Conservation (phyloP, 2,797 vertebrate genomes). For the Euphonia xanthogaster region DNA sequence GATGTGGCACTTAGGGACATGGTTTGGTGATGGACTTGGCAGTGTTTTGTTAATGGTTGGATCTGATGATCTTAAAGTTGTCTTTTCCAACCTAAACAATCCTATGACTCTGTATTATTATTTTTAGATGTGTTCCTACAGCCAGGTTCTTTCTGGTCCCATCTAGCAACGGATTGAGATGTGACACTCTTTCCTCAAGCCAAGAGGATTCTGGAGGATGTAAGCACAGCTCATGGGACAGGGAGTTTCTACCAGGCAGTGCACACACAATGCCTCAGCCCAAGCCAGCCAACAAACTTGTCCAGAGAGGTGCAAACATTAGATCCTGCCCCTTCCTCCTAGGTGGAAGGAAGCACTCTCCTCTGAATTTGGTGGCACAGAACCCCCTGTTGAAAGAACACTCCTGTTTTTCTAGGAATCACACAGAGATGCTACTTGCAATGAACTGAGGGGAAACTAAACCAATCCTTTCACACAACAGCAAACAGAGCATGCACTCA, state of each 20-base stretch:
- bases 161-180: neutral
- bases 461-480: neutral
- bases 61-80: neutral
- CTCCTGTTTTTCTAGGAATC: neutral
- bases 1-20: neutral
- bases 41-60: neutral
- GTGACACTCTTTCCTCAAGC: neutral
- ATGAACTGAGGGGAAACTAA: fast-evolving
- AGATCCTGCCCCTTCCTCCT: neutral
- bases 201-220: neutral
- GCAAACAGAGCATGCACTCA: neutral
- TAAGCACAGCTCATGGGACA: neutral
- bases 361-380: neutral
- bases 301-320: neutral
- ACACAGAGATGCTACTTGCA: neutral
- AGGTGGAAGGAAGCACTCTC: neutral
- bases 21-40: neutral
- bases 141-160: neutral
- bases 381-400: neutral
- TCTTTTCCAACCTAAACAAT: neutral
- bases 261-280: neutral
- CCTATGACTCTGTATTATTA: neutral
- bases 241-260: neutral
- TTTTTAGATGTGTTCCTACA: neutral
- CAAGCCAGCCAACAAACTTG: neutral